Evolutionary conservation across 2,113 vertebrate species (phyloP).

Genomic region (Gorsachius goisagi): DNA sequence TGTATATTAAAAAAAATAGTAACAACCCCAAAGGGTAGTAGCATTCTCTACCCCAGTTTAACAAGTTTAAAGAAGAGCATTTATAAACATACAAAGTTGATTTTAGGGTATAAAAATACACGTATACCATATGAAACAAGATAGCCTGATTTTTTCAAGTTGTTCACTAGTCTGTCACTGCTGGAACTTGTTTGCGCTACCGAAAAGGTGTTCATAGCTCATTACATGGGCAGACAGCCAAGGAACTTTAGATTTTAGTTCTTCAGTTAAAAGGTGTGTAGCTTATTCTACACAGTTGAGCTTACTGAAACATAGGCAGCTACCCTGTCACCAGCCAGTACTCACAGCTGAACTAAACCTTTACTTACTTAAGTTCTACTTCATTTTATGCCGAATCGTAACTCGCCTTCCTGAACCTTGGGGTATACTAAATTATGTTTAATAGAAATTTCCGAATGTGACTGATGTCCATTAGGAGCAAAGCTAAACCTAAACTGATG

Average conservation of each 20-base stretch:
- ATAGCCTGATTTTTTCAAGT: background rate
- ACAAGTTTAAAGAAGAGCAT: constrained; percentile 22
- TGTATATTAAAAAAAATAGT: background rate
- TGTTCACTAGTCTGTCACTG: constrained; percentile 14
- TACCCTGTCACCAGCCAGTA: background rate
- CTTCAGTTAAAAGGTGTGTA: background rate
- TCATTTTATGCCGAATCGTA: background rate
- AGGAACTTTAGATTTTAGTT: background rate
- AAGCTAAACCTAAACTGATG: constrained; percentile 30
- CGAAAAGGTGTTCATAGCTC: background rate
- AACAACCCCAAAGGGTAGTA: constrained; percentile 35
- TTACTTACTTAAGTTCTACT: background rate
- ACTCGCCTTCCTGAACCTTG: background rate
- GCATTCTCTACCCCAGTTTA: constrained; percentile 2
- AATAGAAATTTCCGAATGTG: background rate
- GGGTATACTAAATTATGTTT: background rate
- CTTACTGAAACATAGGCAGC: background rate
- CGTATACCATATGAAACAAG: constrained; percentile 9
- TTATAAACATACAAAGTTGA: constrained; percentile 48
- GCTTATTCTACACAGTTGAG: background rate
- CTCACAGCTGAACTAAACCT: background rate
- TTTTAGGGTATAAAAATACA: constrained; percentile 50
- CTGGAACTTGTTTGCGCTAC: background rate
- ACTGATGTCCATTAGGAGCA: background rate
- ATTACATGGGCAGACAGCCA: background rate